Evolutionary conservation across 2,797 vertebrate genomes (phyloP).

Genomic region (Muraenolepis orangiensis): DNA sequence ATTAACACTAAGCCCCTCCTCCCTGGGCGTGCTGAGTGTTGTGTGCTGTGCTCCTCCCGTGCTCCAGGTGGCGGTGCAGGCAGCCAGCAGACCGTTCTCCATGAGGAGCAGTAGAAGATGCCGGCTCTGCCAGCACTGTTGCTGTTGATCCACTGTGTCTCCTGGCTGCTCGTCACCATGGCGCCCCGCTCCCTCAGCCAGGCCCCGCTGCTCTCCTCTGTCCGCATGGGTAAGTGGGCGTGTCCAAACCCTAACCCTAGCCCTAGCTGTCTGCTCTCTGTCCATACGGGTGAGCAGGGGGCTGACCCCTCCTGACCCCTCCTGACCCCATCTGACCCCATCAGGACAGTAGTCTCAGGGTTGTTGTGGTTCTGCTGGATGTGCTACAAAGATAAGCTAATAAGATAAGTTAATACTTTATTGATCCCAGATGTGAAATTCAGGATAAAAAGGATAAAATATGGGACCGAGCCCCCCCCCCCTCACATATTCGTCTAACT

Average conservation of each 20-base stretch:
- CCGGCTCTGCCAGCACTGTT: slow-evolving; percentile 92
- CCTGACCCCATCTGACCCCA: neutral
- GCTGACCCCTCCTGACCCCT: neutral
- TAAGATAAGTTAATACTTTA: neutral
- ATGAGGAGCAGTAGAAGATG: slow-evolving; percentile 99
- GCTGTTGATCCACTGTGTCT: slow-evolving; percentile 86
- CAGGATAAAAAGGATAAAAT: neutral
- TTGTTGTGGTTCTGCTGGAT: neutral
- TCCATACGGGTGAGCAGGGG: too few species aligned
- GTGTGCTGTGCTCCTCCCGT: slow-evolving; percentile 29
- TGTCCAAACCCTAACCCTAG: neutral
- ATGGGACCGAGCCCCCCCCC: neutral
- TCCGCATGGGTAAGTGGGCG: slow-evolving; percentile 83
- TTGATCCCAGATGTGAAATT: neutral
- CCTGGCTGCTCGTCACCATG: slow-evolving; percentile 76
- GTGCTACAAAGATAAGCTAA: neutral
- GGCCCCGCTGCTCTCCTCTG: slow-evolving; percentile 80
- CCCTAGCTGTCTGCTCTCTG: too few species aligned
- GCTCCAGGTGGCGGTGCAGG: slow-evolving; percentile 82
- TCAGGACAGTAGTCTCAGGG: neutral
- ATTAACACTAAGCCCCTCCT: neutral
- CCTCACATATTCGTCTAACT: neutral
- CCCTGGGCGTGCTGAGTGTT: neutral
- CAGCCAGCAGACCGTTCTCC: slow-evolving; percentile 91
- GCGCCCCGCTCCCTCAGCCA: slow-evolving; percentile 72